Percentiles rank a stretch among this genome's conserved stretches.
Conservation (phyloP, 2,113 vertebrate genomes). For the Prietella phreatophila region DNA sequence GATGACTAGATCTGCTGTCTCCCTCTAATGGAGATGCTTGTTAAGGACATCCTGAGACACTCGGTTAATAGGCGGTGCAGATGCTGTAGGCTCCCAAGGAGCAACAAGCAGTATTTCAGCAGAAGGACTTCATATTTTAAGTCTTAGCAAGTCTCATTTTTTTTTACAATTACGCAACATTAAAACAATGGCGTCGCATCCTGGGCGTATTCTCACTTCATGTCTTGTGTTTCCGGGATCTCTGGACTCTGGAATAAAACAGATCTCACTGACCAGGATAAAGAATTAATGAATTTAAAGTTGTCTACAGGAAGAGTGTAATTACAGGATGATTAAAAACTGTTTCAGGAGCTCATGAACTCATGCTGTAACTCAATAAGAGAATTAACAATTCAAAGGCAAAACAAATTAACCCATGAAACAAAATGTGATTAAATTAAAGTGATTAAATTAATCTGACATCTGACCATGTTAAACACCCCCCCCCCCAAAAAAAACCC, state of each 20-base stretch:
- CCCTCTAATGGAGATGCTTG: conserved; percentile 62
- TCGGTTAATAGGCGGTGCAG: background rate
- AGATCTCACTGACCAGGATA: background rate
- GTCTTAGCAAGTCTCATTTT: background rate
- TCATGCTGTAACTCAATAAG: background rate
- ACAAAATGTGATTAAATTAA: background rate
- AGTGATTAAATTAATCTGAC: background rate
- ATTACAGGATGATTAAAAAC: background rate
- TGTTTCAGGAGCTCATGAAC: background rate
- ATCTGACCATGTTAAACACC: background rate
- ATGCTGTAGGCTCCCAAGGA: background rate
- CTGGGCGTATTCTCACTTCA: background rate
- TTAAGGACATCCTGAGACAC: background rate
- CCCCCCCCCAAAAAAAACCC: background rate
- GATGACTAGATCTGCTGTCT: conserved; percentile 40
- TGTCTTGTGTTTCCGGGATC: background rate
- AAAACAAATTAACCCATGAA: background rate
- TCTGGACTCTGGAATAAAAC: background rate
- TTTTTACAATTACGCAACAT: background rate
- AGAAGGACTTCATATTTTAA: background rate
- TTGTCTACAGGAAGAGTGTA: background rate
- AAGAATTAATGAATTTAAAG: background rate
- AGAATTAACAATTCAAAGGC: background rate
- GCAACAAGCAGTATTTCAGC: no score
- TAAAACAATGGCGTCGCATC: no score